These are phyloP conservation scores for Rhinoraja longicauda DNA, from an alignment of 2,797 vertebrate genomes.

Conservation along the genomic window DNA sequence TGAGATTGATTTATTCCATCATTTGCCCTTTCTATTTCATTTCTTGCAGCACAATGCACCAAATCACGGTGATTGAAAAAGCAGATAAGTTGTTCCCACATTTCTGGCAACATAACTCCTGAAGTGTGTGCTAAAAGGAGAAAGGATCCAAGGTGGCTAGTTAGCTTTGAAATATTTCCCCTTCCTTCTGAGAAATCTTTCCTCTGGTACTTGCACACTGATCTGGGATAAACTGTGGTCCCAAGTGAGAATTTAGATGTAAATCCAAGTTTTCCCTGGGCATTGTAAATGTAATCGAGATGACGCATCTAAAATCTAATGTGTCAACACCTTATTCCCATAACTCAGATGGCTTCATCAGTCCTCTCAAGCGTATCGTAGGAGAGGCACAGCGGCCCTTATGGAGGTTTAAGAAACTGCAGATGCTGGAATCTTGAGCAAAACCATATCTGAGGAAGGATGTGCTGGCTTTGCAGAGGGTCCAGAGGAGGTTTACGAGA, in stretches of 20 bases:
- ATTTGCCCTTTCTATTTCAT: neutral
- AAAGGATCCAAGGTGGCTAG: neutral
- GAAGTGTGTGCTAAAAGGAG: neutral
- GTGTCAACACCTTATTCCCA: neutral
- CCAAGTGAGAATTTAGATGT: neutral
- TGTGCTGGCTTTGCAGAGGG: no score
- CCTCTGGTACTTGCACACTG: neutral
- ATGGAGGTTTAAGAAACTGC: no score
- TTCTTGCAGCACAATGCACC: neutral
- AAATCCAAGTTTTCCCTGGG: neutral
- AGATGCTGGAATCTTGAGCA: no score
- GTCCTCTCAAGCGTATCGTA: neutral
- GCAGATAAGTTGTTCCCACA: neutral
- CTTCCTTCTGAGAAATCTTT: neutral
- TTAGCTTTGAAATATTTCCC: neutral
- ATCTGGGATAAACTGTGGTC: neutral
- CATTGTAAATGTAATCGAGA: neutral
- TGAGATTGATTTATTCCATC: neutral
- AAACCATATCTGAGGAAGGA: no score
- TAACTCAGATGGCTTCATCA: neutral
- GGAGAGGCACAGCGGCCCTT: neutral
- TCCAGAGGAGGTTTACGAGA: no score
- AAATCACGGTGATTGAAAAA: neutral
- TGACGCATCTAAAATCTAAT: neutral
- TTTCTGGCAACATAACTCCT: neutral